Percentiles rank a stretch among this genome's conserved stretches.
phyloP scores from a whole-genome alignment of 2,888 invertebrate species.

The Hypomecis atomaria region DNA sequence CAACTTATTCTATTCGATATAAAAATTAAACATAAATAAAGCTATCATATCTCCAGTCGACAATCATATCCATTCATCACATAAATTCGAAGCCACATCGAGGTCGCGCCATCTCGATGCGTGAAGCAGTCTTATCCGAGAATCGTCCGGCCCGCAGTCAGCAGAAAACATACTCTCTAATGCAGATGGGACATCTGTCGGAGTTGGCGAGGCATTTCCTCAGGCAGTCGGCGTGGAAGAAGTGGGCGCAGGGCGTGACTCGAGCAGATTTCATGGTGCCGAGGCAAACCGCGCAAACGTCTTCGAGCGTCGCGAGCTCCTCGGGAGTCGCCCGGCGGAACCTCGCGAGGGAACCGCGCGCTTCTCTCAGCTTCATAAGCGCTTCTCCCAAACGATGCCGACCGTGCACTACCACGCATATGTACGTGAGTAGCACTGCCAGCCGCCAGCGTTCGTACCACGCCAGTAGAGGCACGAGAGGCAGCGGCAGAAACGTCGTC shows the following conservation, averaged over 20 bases:
- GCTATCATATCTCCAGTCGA: slow-evolving; percentile 19
- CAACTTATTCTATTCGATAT: slow-evolving; percentile 20
- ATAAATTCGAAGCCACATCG: slow-evolving; percentile 43
- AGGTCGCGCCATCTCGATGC: slow-evolving; percentile 39
- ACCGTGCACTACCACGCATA: slow-evolving; percentile 87
- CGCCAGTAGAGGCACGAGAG: slow-evolving; percentile 84
- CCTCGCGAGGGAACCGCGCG: slow-evolving; percentile 85
- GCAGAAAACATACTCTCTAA: slow-evolving; percentile 86
- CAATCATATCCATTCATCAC: slow-evolving; percentile 29
- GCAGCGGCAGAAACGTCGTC: slow-evolving; percentile 83
- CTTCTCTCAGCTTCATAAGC: slow-evolving; percentile 81
- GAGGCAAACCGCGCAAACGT: slow-evolving; percentile 92
- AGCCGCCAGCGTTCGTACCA: slow-evolving; percentile 85
- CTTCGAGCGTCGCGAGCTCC: slow-evolving; percentile 88
- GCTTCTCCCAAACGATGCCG: slow-evolving; percentile 86
- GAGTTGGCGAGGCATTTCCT: slow-evolving; percentile 89
- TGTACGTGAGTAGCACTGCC: slow-evolving; percentile 84
- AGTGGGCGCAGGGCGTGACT: slow-evolving; percentile 91
- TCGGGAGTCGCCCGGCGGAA: slow-evolving; percentile 87
- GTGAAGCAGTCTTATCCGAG: slow-evolving; percentile 66
- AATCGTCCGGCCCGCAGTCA: slow-evolving; percentile 53
- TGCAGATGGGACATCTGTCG: slow-evolving; percentile 90
- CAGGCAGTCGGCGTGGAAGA: slow-evolving; percentile 91
- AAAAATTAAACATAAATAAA: slow-evolving; percentile 32
- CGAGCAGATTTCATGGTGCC: slow-evolving; percentile 88